These are phyloP conservation scores for Tragopan temminckii DNA, from an alignment of 2,797 vertebrate species.

Conservation along the genomic window DNA sequence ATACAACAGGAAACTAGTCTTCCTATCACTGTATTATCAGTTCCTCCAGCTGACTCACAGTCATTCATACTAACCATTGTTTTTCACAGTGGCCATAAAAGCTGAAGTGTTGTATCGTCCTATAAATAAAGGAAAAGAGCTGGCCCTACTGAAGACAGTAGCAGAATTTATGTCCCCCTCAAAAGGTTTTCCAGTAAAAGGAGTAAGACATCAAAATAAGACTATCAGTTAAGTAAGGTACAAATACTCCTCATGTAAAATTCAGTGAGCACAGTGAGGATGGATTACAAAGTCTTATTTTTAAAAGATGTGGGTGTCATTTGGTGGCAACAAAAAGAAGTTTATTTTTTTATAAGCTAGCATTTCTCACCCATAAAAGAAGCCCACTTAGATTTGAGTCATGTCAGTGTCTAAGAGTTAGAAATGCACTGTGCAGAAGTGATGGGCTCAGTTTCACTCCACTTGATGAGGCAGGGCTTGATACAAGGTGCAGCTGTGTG, in stretches of 20 bases:
- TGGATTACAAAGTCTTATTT: not conserved
- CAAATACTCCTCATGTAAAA: not conserved
- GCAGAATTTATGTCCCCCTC: not conserved
- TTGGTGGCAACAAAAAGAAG: not conserved
- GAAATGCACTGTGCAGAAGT: not conserved
- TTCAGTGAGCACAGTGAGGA: not conserved
- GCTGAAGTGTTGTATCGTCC: not conserved
- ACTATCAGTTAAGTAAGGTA: not conserved
- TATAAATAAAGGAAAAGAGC: not conserved
- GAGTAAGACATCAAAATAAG: not conserved
- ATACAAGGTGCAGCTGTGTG: not conserved
- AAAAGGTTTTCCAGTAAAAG: not conserved
- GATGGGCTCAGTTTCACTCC: not conserved
- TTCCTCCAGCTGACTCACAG: not conserved
- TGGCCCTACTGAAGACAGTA: not conserved
- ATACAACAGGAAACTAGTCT: not conserved
- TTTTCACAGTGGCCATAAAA: not conserved
- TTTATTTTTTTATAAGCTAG: not conserved
- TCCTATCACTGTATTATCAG: not conserved
- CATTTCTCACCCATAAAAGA: not conserved
- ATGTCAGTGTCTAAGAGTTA: not conserved
- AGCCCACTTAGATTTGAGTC: not conserved
- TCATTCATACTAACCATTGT: not conserved
- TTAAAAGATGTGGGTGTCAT: not conserved
- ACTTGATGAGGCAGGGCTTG: not conserved